Evolutionary conservation across 2,888 invertebrate species (phyloP), one percentile per base, ranked within the genome.

Genomic region (Neocrepidodera transversa): DNA sequence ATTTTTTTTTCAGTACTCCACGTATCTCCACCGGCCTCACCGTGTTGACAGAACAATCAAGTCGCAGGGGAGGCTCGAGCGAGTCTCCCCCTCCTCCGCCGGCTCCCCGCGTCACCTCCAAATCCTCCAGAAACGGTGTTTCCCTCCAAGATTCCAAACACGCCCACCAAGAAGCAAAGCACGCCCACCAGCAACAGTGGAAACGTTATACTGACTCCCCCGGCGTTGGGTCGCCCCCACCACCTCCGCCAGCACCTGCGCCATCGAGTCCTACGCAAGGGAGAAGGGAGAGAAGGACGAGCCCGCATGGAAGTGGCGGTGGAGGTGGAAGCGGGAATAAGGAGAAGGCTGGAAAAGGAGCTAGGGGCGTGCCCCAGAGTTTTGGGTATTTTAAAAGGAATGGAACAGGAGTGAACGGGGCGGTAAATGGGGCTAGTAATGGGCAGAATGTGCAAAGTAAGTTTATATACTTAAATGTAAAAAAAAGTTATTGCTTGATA

Each of bases 361-460:
- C 83, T 47, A 77, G 84, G 62, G 87, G 87, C 10, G 91, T 90
- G 10, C 92, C 92, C 6, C 91, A 92, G 70, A 92, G 88, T 78
- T 93, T 93, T 73, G 92, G 92, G 50, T 93, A 93, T 77, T 89
- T 92, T 42, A 93, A 93, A 76, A 85, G 92, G 70, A 82, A 83
- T 67, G 82, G 82, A 38, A 70, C 67, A 23, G 66, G 70, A 7
- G 64, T 65, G 13, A 72, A 70, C 40, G 74, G 73, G 28, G 66
- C 70, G n/a, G 65, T 79, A 2, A 83, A 82, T 67, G 82, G 82
- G 4, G 74, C 66, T n/a, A 64, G 48, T 40, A 67, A 61, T 40
- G 66, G 67, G 7, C 62, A 65, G 20, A 58, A 49, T n/a, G 63
- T 65, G 8, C 68, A 69, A 65, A 63, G 69, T 70, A 58, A 58